phyloP scores from a whole-genome alignment of 2,113 vertebrate genomes.

The Noctilio leporinus region DNA sequence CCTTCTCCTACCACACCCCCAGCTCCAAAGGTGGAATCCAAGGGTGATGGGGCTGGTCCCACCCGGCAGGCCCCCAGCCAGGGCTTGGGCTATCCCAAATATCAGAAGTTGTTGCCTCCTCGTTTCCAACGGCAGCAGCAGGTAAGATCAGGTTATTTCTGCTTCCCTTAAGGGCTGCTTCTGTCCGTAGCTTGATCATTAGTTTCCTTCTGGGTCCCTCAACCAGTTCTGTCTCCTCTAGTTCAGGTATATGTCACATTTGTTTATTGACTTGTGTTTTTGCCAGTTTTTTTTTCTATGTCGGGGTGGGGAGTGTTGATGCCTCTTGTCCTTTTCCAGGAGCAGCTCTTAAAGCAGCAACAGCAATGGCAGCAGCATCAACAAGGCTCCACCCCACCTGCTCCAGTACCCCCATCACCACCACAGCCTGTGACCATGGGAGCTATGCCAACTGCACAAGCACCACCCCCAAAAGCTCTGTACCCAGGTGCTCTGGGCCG shows the following conservation, averaged over 20 bases:
- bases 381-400: slow-evolving; percentile 75
- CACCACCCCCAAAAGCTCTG: slow-evolving; percentile 75
- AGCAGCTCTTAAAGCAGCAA: slow-evolving; percentile 90
- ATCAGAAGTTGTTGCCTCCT: slow-evolving; percentile 93
- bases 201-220: not conserved
- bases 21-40: slow-evolving; percentile 72
- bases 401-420: slow-evolving; percentile 78
- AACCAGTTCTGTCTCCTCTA: not conserved
- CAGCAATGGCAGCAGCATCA: slow-evolving; percentile 78
- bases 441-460: slow-evolving; percentile 72
- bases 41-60: slow-evolving; percentile 75
- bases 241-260: no score
- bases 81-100: slow-evolving; percentile 88
- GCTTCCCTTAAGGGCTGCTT: not conserved
- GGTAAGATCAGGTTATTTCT: slow-evolving; percentile 68
- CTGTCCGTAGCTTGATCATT: not conserved
- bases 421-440: slow-evolving; percentile 75
- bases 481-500: slow-evolving; percentile 88
- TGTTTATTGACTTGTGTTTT: not conserved
- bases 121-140: slow-evolving; percentile 95
- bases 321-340: slow-evolving; percentile 69
- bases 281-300: rapidly evolving
- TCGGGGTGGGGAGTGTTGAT: not conserved
- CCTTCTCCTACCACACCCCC: slow-evolving; percentile 52
- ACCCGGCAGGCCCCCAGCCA: slow-evolving; percentile 78